Evolutionary conservation across 2,888 invertebrate genomes (phyloP).

Genomic region (Macrophya annulata): DNA sequence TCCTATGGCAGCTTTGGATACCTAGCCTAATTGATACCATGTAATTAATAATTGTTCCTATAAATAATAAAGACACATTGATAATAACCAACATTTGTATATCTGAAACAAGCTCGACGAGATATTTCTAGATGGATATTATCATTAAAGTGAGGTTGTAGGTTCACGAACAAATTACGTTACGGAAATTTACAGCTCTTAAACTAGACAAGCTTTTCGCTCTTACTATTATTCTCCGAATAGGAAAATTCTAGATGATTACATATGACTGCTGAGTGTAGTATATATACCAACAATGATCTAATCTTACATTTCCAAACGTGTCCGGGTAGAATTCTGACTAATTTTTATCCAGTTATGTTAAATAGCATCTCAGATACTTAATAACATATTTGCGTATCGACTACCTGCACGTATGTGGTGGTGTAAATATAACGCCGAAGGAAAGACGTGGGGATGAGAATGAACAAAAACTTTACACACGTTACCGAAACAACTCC

Average conservation of each 20-base stretch:
- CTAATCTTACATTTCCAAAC: not conserved
- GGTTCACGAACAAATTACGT: not conserved
- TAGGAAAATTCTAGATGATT: no score
- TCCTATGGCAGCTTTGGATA: not conserved
- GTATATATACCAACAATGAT: not conserved
- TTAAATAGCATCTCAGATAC: not conserved
- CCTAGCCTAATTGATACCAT: not conserved
- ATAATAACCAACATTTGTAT: not conserved
- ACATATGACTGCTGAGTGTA: no score
- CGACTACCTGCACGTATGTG: not conserved
- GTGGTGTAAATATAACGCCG: not conserved
- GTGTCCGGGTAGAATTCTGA: not conserved
- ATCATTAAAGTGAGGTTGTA: not conserved
- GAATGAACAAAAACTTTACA: not conserved
- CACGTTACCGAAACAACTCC: no score
- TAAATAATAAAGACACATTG: not conserved
- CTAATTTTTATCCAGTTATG: not conserved
- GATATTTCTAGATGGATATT: not conserved
- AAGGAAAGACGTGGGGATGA: not conserved
- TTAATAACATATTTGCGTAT: not conserved
- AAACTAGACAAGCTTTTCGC: not conserved
- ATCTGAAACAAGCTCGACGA: not conserved
- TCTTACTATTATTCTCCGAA: not conserved
- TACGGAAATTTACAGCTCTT: not conserved
- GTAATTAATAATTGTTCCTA: constrained; percentile 8